Base-by-base conservation (phyloP, 2,797 vertebrate genomes). In the Oreochromis grahami region DNA sequence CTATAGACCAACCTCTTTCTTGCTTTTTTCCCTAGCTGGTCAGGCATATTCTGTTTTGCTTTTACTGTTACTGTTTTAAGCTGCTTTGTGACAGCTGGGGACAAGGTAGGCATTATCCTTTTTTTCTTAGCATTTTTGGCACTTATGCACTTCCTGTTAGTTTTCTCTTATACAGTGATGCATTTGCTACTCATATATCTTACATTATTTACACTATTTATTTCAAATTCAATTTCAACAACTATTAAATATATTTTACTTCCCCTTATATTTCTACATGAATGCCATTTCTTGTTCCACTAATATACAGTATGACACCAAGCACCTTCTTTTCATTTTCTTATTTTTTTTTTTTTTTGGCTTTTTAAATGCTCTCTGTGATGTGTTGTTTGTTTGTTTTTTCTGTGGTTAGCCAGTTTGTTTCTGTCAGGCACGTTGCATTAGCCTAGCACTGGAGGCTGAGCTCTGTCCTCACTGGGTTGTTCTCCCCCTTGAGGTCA, bases 401-500 rank as follows among this genome's bases (percentile, higher is more conserved):
- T 60, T 91, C 74, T 60, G 76, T 58, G 70, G 85, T 89, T 89
- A 65, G 89, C 83, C 81, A 92, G 86, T 91, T 93, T 89, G 83
- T 94, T 87, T 92, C 87, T 90, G 91, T 93, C 90, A 94, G 91
- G 84, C 89, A 82, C 63, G 81, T 88, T 93, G 89, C 76, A 76
- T 93, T 91, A 88, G 81, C 85, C 29, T 15, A 55, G 83, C 36
- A 83, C 93, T 92, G 65, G 60, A 90, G 91, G 94, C 84, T 52
- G 83, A 88, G 86, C 84, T 92, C 90, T 91, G 93, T 92, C 92
- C 93, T 94, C 82, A 87, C 82, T 86, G 92, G 90, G 92, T 93
- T 93, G 87, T 90, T 90, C 85, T 87, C 84, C 77, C 83, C 70
- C 94, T 91, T 84, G 84, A 94, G 94, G 94, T 94, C 92, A 91